Conservation (phyloP, 1,140 invertebrate species). For the Drosophila sp. region DNA sequence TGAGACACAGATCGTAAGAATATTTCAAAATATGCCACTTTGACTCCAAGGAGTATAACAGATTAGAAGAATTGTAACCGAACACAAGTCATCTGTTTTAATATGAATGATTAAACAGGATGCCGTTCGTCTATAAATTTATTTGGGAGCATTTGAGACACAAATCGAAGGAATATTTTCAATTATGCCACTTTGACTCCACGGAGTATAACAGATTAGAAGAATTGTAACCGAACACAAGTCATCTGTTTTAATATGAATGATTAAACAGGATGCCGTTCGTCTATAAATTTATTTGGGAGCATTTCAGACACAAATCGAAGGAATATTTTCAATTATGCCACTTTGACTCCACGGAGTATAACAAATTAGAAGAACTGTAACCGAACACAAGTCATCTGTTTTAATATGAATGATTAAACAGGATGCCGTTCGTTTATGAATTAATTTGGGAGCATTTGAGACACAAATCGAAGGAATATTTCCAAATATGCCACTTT, state of each 20-base stretch:
- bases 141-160: slow-evolving; percentile 72
- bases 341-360: slow-evolving; percentile 36
- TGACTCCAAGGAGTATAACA: slow-evolving; percentile 17
- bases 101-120: slow-evolving; percentile 46
- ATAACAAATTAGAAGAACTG: slow-evolving; percentile 1
- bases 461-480: slow-evolving; percentile 17
- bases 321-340: slow-evolving; percentile 32
- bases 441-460: slow-evolving; percentile 31
- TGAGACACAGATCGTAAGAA: slow-evolving; percentile 45
- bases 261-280: slow-evolving; percentile 48
- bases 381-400: slow-evolving; percentile 43
- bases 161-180: background rate
- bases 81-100: slow-evolving; percentile 51
- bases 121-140: slow-evolving; percentile 45
- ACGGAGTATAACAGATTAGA: background rate
- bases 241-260: slow-evolving; percentile 38
- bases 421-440: slow-evolving; percentile 41
- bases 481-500: slow-evolving; percentile 28
- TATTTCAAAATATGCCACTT: slow-evolving; percentile 30
- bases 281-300: slow-evolving; percentile 39
- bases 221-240: slow-evolving; percentile 39
- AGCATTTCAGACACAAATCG: slow-evolving; percentile 62
- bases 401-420: slow-evolving; percentile 31
- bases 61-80: slow-evolving; percentile 1
- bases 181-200: slow-evolving; percentile 69